These are phyloP conservation scores for Malacoraja senta DNA, from an alignment of 2,797 vertebrate genomes.

Conservation along the genomic window DNA sequence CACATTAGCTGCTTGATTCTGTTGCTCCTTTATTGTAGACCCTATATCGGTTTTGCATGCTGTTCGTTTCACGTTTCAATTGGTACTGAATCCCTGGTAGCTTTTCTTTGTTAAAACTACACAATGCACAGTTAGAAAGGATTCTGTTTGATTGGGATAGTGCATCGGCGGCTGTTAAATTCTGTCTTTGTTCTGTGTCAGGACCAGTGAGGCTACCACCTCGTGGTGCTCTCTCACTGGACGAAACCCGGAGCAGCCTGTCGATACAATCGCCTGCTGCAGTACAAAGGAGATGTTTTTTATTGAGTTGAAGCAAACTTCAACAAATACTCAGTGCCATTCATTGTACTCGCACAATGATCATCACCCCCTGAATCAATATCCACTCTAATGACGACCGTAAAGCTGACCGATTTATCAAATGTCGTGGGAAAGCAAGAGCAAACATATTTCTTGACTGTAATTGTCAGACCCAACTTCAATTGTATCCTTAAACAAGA, in stretches of 20 bases:
- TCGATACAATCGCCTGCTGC: background rate
- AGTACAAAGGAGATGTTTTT: background rate
- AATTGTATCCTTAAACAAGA: background rate
- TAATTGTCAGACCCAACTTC: background rate
- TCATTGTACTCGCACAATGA: background rate
- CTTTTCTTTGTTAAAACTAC: background rate
- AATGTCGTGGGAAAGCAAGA: background rate
- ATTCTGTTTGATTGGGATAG: background rate
- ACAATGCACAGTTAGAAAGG: background rate
- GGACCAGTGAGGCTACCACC: background rate
- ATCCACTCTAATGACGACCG: background rate
- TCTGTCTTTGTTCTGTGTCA: background rate
- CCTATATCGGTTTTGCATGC: background rate
- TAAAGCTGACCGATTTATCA: background rate
- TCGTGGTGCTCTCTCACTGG: background rate
- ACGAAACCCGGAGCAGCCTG: background rate
- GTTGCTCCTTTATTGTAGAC: background rate
- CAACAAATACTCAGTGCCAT: background rate
- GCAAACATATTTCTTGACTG: background rate
- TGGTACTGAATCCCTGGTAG: background rate
- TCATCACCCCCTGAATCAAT: background rate
- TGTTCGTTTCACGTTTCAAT: background rate
- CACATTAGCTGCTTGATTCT: background rate
- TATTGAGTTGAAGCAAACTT: background rate
- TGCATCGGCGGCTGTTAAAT: background rate